Percentiles rank a stretch among this genome's conserved stretches.
phyloP scores from a whole-genome alignment of 2,113 vertebrate species.

The Poeciliopsis turrubarensis region DNA sequence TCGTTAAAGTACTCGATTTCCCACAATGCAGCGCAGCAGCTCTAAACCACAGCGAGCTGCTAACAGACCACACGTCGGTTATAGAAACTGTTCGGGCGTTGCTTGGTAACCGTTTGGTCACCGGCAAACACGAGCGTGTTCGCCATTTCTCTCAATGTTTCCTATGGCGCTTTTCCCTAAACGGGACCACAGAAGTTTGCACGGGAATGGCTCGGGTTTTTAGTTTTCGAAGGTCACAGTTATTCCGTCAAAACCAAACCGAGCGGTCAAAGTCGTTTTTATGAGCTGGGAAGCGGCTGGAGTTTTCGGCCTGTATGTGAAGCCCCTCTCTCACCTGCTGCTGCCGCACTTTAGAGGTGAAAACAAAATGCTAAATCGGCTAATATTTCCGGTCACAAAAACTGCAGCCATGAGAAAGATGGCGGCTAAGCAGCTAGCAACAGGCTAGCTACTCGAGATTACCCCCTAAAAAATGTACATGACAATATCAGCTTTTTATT shows the following conservation, averaged over 20 bases:
- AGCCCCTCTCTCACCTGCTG: neutral
- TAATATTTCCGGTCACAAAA: no score
- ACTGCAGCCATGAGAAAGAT: neutral
- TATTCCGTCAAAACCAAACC: neutral
- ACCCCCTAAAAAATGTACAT: neutral
- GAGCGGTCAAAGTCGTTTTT: neutral
- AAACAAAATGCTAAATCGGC: no score
- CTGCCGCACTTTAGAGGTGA: neutral
- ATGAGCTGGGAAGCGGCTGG: neutral
- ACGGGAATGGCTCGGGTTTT: neutral
- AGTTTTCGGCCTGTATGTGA: neutral
- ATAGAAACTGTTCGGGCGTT: slow-evolving; percentile 14
- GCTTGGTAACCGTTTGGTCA: slow-evolving; percentile 20
- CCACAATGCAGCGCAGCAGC: neutral
- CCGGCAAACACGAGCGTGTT: neutral
- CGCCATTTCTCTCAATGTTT: neutral
- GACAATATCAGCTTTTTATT: neutral
- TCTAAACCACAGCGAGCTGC: neutral
- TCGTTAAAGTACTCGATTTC: neutral
- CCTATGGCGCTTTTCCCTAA: neutral
- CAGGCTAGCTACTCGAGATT: neutral
- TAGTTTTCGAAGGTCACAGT: neutral
- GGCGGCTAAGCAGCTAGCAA: neutral
- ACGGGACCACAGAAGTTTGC: neutral
- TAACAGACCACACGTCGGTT: no score